Evolutionary conservation across 1,140 invertebrate species (phyloP).

Genomic region (Bactericera cockerelli): DNA sequence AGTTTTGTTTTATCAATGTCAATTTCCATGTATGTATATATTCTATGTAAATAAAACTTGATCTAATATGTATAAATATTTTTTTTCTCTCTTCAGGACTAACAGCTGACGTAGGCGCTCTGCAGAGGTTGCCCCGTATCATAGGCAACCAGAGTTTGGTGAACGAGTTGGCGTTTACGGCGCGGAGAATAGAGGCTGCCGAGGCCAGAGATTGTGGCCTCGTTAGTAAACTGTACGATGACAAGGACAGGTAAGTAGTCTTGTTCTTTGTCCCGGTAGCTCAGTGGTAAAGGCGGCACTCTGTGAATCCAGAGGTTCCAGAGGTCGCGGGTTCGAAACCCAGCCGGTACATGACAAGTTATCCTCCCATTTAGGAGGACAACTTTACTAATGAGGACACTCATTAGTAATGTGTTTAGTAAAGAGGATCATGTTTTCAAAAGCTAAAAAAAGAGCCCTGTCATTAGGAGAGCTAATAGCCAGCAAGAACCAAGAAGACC

Average conservation of each 20-base stretch:
- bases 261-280: no score
- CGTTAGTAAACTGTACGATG: slow-evolving; percentile 53
- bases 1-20: no score
- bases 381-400: not conserved
- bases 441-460: no score
- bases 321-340: no score
- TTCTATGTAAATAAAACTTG: no score
- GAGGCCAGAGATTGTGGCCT: slow-evolving; percentile 66
- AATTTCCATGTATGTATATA: no score
- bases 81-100: slow-evolving; percentile 35
- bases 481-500: slow-evolving; percentile 70
- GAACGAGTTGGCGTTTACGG: slow-evolving; percentile 76
- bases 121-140: slow-evolving; percentile 88
- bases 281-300: no score
- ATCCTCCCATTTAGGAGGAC: slow-evolving; percentile 2
- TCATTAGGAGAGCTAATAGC: slow-evolving; percentile 69
- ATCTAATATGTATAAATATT: no score
- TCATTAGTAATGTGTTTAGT: not conserved
- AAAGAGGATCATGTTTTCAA: no score
- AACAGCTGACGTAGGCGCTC: slow-evolving; percentile 84
- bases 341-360: no score
- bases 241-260: slow-evolving; percentile 47
- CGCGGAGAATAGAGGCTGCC: slow-evolving; percentile 55
- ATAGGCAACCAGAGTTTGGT: slow-evolving; percentile 75
- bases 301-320: no score